Evolutionary conservation across 2,797 vertebrate genomes (phyloP).

Genomic region (Schizothorax lantsangensis): DNA sequence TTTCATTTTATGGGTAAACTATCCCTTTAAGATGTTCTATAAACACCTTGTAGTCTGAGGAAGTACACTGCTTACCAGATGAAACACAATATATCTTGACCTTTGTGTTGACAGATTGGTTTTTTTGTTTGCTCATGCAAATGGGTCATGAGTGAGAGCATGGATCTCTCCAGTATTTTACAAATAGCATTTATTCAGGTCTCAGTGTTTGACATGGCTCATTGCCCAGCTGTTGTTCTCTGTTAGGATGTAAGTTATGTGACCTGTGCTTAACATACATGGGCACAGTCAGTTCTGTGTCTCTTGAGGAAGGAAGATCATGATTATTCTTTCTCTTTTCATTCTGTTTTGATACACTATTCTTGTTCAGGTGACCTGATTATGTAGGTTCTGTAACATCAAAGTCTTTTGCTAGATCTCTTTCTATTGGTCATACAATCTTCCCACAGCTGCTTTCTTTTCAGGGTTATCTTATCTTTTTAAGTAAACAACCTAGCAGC

Average conservation of each 20-base stretch:
- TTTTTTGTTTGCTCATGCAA: constrained; percentile 10
- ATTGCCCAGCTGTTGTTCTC: background rate
- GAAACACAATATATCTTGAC: background rate
- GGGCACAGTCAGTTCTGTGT: background rate
- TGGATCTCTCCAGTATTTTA: background rate
- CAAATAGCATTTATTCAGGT: background rate
- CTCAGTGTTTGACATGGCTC: background rate
- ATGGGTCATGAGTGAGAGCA: constrained; percentile 3
- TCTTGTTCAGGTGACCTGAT: background rate
- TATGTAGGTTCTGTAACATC: background rate
- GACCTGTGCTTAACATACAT: background rate
- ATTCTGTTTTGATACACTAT: background rate
- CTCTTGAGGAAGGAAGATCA: background rate
- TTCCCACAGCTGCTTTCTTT: constrained; percentile 32
- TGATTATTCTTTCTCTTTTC: background rate
- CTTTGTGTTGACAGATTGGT: background rate
- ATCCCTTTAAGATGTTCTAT: background rate
- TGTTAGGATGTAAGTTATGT: background rate
- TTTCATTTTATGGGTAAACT: background rate
- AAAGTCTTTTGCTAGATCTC: background rate
- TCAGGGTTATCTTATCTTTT: constrained; percentile 40
- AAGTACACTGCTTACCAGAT: background rate
- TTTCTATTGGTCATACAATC: background rate
- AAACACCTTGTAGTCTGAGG: background rate
- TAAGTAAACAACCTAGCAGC: constrained; percentile 20